Evolutionary conservation across 2,888 invertebrate species (phyloP).

Genomic region (Nomada lathburiana): DNA sequence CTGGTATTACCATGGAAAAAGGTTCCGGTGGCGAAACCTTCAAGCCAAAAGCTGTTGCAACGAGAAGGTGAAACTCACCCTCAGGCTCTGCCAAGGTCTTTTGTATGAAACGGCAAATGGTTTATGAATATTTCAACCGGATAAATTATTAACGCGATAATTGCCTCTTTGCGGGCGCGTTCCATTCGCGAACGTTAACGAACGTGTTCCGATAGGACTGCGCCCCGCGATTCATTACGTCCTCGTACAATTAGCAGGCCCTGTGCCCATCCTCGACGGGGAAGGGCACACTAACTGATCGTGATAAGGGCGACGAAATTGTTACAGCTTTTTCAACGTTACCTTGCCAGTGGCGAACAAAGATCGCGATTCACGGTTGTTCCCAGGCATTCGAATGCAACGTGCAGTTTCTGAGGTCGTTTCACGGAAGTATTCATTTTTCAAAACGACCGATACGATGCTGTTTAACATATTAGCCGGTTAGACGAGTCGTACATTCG

Average conservation of each 20-base stretch:
- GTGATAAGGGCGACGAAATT: constrained; percentile 59
- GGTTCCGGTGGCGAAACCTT: neutral
- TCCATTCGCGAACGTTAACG: constrained; percentile 60
- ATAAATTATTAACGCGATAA: constrained; percentile 69
- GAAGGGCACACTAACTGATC: constrained; percentile 33
- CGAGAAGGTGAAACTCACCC: constrained; percentile 18
- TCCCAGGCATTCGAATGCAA: neutral
- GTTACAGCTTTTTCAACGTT: constrained; percentile 32
- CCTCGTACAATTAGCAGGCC: constrained; percentile 61
- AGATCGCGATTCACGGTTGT: neutral
- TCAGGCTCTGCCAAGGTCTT: neutral
- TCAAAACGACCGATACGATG: neutral
- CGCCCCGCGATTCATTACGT: constrained; percentile 56
- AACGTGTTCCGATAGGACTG: constrained; percentile 44
- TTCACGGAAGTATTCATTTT: constrained; percentile 2
- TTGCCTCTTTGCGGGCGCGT: constrained; percentile 54
- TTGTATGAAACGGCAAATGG: constrained; percentile 48
- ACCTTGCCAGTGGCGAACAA: constrained; percentile 6
- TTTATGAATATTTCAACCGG: constrained; percentile 61
- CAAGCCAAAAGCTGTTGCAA: neutral
- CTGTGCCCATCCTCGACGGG: constrained; percentile 13
- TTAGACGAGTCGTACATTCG: no score
- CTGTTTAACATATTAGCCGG: neutral
- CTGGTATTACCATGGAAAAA: constrained; percentile 25
- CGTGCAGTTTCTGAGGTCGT: neutral